Percentiles rank a stretch among this genome's conserved stretches.
These are phyloP conservation scores for Priocnemis perturbator DNA, from an alignment of 2,888 invertebrate species.

Conservation along the genomic window DNA sequence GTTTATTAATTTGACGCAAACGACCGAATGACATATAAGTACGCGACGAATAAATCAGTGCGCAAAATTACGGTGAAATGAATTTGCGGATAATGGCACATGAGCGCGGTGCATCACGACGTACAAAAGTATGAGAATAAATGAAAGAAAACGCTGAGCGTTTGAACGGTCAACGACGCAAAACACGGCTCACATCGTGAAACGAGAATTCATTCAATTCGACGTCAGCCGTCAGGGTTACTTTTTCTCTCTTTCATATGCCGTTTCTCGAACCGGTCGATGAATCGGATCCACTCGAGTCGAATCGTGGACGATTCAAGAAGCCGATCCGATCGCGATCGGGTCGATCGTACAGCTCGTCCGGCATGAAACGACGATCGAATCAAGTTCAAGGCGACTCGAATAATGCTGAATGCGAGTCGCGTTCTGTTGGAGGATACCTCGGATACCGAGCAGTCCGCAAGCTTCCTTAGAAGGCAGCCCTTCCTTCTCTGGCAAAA, in stretches of 20 bases:
- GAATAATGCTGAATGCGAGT: slow-evolving; percentile 58
- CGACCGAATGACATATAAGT: too few species aligned
- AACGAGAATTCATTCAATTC: slow-evolving; percentile 19
- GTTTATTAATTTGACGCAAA: too few species aligned
- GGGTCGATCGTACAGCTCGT: background rate
- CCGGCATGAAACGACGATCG: slow-evolving; percentile 35
- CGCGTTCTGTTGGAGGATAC: slow-evolving; percentile 51
- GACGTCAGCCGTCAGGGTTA: slow-evolving; percentile 6
- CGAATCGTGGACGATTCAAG: background rate
- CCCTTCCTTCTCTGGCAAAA: slow-evolving; percentile 40
- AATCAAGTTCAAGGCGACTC: slow-evolving; percentile 67
- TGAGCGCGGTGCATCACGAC: too few species aligned
- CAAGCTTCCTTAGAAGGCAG: slow-evolving; percentile 66
- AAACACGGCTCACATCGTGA: slow-evolving; percentile 1
- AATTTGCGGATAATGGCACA: too few species aligned
- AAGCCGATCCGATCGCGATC: background rate
- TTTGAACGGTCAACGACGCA: slow-evolving; percentile 1
- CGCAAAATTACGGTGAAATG: too few species aligned
- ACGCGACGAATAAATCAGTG: too few species aligned
- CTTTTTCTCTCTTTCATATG: slow-evolving; percentile 18
- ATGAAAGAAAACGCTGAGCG: too few species aligned
- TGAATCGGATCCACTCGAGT: slow-evolving; percentile 14
- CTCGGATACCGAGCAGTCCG: slow-evolving; percentile 50
- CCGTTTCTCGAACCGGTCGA: slow-evolving; percentile 20
- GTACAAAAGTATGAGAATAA: too few species aligned